Evolutionary conservation across 1,140 invertebrate genomes (phyloP).

Genomic region (Asbolus verrucosus): DNA sequence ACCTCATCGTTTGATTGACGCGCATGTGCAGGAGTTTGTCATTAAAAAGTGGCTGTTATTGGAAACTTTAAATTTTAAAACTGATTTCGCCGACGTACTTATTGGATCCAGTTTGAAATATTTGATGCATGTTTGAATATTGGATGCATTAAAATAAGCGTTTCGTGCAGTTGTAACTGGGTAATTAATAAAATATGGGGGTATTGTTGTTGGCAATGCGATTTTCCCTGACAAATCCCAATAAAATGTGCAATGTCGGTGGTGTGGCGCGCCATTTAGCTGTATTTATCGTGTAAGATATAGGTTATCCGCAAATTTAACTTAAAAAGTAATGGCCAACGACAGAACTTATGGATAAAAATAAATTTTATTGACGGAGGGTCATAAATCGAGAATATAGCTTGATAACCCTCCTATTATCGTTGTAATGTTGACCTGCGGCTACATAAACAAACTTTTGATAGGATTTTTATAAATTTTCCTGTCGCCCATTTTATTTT

Average conservation of each 20-base stretch:
- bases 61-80: no score
- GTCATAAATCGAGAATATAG: conserved; percentile 2
- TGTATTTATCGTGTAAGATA: no score
- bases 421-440: no score
- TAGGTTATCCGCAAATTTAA: no score
- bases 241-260: conserved; percentile 18
- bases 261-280: no score
- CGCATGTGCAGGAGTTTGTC: no score
- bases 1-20: no score
- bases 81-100: no score
- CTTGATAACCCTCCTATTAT: conserved; percentile 18
- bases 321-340: no score
- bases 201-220: background rate
- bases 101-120: conserved; percentile 16
- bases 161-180: conserved; percentile 12
- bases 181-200: conserved; percentile 21
- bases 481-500: background rate
- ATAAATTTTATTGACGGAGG: background rate
- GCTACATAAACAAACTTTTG: no score
- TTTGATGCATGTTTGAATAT: conserved; percentile 15
- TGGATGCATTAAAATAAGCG: conserved; percentile 10
- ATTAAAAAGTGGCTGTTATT: no score
- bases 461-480: conserved; percentile 13
- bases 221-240: conserved; percentile 12
- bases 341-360: no score